phyloP scores from a whole-genome alignment of 1,140 invertebrate species.

The Drosophila pseudoananassae region DNA sequence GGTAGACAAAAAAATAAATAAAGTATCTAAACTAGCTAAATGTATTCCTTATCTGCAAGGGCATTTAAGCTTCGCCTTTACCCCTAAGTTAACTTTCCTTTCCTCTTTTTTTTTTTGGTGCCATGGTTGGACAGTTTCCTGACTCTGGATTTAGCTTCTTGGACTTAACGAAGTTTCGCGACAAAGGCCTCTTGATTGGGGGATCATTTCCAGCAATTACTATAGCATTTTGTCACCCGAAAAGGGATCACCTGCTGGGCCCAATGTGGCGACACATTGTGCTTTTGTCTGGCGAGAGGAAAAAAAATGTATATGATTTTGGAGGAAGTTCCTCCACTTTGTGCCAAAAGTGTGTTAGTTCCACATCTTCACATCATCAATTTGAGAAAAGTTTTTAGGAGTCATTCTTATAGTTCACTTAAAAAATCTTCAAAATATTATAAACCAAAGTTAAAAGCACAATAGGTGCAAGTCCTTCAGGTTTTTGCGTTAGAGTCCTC shows the following conservation, averaged over 20 bases:
- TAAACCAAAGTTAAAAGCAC: no score
- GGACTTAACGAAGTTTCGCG: constrained; percentile 58
- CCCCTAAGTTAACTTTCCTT: background rate
- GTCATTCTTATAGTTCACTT: no score
- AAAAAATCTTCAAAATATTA: no score
- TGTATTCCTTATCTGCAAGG: background rate
- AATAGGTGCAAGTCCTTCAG: no score
- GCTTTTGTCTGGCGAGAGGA: constrained; percentile 34
- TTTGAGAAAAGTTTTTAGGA: no score
- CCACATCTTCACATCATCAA: no score
- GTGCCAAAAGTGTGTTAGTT: background rate
- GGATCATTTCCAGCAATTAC: constrained; percentile 68
- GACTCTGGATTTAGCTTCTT: constrained; percentile 19
- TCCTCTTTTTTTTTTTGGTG: constrained; percentile 3
- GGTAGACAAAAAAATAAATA: no score
- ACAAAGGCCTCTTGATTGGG: constrained; percentile 65
- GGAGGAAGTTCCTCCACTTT: background rate
- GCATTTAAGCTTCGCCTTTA: background rate
- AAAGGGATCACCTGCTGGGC: constrained; percentile 61
- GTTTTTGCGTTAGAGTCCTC: background rate
- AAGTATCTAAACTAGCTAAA: no score
- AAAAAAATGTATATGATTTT: background rate
- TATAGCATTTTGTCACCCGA: constrained; percentile 69
- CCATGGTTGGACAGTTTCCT: constrained; percentile 18
- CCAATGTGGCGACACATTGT: constrained; percentile 35